These are phyloP conservation scores for Erythrolamprus reginae DNA, from an alignment of 2,113 vertebrate genomes.

Conservation along the genomic window DNA sequence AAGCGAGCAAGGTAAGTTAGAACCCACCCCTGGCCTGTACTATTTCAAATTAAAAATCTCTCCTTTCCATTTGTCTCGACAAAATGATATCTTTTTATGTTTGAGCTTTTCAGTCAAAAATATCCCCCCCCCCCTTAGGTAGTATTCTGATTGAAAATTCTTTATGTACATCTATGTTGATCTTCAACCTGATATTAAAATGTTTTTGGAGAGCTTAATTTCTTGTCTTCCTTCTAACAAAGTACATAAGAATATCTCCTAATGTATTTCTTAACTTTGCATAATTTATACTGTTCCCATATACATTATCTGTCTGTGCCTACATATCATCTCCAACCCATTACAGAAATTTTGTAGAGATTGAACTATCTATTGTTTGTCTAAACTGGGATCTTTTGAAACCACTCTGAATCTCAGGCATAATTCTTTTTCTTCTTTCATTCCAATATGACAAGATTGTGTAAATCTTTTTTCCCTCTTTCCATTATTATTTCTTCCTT, in stretches of 20 bases:
- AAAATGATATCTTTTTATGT: background rate
- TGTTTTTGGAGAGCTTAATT: background rate
- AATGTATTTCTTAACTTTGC: background rate
- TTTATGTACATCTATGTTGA: background rate
- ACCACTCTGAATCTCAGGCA: background rate
- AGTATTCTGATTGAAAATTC: background rate
- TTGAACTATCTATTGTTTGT: background rate
- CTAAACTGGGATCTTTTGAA: background rate
- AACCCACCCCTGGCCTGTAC: background rate
- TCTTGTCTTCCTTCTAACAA: background rate
- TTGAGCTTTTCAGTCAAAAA: background rate
- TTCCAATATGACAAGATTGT: background rate
- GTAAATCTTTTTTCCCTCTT: background rate
- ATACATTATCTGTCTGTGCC: background rate
- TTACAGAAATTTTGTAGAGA: background rate
- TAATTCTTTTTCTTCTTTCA: background rate
- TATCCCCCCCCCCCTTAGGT: background rate
- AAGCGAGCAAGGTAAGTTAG: no score
- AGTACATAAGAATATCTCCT: background rate
- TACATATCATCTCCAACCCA: background rate
- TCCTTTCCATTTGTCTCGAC: background rate
- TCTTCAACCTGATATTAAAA: background rate
- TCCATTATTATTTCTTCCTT: background rate
- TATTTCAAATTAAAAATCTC: background rate
- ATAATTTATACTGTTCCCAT: background rate